phyloP scores from a whole-genome alignment of 2,888 invertebrate genomes.

The Petrophora chlorosata region DNA sequence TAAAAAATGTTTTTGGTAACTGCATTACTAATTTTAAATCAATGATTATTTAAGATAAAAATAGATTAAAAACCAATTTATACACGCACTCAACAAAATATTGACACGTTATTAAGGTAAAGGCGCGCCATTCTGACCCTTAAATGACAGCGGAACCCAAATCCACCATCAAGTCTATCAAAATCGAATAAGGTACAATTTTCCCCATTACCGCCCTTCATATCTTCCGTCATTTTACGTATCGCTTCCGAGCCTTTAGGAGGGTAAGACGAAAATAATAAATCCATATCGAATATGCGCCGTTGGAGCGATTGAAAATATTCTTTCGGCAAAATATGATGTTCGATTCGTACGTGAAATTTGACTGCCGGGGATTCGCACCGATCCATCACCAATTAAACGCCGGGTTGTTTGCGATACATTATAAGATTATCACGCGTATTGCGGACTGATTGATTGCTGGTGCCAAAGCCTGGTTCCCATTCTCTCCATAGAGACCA shows the following conservation, averaged over 20 bases:
- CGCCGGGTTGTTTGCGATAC: slow-evolving; percentile 74
- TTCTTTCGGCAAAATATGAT: slow-evolving; percentile 57
- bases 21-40: too few relatives aligned
- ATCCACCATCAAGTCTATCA: slow-evolving; percentile 79
- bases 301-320: slow-evolving; percentile 66
- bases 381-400: slow-evolving; percentile 82
- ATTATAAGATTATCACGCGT: slow-evolving; percentile 77
- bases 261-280: slow-evolving; percentile 81
- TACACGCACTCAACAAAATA: not conserved
- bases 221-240: slow-evolving; percentile 82
- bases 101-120: slow-evolving; percentile 17
- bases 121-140: slow-evolving; percentile 48
- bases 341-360: slow-evolving; percentile 63
- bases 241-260: slow-evolving; percentile 77
- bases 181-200: slow-evolving; percentile 83
- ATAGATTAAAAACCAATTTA: not conserved
- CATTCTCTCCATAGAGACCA: slow-evolving; percentile 57
- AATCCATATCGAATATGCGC: slow-evolving; percentile 80
- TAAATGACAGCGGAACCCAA: slow-evolving; percentile 71
- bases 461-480: slow-evolving; percentile 58
- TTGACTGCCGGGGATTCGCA: slow-evolving; percentile 51
- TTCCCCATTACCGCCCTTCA: slow-evolving; percentile 81
- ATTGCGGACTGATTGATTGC: slow-evolving; percentile 76
- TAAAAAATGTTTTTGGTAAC: too few relatives aligned
- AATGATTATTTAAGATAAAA: not conserved